These are phyloP conservation scores for Galeopterus variegatus DNA, from an alignment of 2,113 vertebrate genomes.

Conservation along the genomic window DNA sequence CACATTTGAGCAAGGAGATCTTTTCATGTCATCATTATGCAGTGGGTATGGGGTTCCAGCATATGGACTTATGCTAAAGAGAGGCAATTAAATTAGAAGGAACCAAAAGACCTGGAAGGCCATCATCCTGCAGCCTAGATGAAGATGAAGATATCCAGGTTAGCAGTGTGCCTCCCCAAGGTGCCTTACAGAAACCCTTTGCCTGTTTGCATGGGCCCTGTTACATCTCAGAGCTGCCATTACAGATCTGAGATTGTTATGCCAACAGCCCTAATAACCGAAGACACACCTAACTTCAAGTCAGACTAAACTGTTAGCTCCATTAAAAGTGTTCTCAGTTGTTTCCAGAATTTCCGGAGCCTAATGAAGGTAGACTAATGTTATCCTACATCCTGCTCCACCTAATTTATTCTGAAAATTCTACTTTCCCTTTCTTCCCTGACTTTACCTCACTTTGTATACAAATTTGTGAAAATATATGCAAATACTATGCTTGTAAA, in stretches of 20 bases:
- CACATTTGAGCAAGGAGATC: background rate
- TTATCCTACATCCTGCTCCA: background rate
- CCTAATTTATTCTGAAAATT: background rate
- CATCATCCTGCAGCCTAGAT: background rate
- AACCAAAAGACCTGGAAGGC: background rate
- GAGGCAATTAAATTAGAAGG: background rate
- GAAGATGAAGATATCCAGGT: background rate
- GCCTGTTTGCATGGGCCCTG: background rate
- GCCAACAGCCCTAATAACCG: background rate
- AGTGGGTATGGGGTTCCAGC: background rate
- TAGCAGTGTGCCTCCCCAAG: background rate
- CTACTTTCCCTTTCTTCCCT: background rate
- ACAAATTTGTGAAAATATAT: constrained; percentile 66
- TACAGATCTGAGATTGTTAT: background rate
- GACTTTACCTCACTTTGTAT: background rate
- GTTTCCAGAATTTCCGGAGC: background rate
- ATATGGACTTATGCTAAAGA: background rate
- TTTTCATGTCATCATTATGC: background rate
- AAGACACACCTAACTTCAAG: background rate
- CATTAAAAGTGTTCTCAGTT: background rate
- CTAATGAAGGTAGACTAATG: background rate
- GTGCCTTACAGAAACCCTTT: background rate
- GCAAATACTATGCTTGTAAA: constrained; percentile 41
- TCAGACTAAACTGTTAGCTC: background rate
- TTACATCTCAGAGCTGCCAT: background rate